phyloP scores from a whole-genome alignment of 2,797 vertebrate species.

The Brachyrhaphis roseni region DNA sequence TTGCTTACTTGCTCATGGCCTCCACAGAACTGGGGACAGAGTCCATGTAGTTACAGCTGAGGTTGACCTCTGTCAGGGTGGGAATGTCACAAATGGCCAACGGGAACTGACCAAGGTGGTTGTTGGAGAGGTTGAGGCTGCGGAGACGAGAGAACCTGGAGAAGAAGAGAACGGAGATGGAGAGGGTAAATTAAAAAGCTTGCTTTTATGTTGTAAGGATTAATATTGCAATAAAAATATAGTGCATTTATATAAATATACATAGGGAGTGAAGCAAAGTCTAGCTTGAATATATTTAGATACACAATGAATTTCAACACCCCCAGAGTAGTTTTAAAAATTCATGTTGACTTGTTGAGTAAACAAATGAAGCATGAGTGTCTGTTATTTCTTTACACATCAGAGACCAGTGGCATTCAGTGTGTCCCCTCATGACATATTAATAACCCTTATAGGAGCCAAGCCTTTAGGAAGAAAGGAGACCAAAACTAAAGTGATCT shows the following conservation, averaged over 20 bases:
- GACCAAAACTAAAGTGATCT: conserved; percentile 9
- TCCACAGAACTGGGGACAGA: conserved; percentile 85
- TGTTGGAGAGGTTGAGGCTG: conserved; percentile 97
- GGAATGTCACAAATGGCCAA: conserved; percentile 88
- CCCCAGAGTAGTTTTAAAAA: conserved; percentile 10
- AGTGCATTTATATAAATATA: conserved; percentile 54
- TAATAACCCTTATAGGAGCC: conserved; percentile 59
- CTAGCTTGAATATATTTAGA: conserved; percentile 15
- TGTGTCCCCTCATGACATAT: conserved; percentile 42
- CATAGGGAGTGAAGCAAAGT: conserved; percentile 17
- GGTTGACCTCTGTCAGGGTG: conserved; percentile 92
- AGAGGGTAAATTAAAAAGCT: conserved; percentile 16
- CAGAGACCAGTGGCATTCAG: conserved; percentile 52
- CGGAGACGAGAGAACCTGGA: conserved; percentile 92
- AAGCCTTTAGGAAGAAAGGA: conserved; percentile 12
- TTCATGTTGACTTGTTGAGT: conserved; percentile 58
- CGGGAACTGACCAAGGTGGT: conserved; percentile 92
- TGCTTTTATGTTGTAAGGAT: conserved; percentile 51
- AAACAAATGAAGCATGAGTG: conserved; percentile 52
- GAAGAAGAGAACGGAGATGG: background rate
- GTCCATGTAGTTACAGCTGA: conserved; percentile 92
- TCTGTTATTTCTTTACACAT: conserved; percentile 74
- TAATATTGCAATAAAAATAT: conserved; percentile 42
- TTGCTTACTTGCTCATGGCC: conserved; percentile 90
- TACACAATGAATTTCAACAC: conserved; percentile 13